Conservation (phyloP, 2,113 vertebrate genomes). For the Nibea coibor region DNA sequence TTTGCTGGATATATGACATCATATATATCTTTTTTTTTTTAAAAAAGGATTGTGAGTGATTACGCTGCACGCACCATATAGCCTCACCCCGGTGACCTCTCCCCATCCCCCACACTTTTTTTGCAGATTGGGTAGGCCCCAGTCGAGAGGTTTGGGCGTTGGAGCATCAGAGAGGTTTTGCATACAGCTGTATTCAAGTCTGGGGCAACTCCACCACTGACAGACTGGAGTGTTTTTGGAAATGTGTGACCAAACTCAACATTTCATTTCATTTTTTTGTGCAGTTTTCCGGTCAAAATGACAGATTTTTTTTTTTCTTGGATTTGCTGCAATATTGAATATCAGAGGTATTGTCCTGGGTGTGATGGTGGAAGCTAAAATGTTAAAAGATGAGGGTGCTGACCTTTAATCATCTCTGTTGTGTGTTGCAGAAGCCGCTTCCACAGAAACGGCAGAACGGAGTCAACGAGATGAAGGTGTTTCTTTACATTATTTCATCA, state of each 20-base stretch:
- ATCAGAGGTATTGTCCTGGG: neutral
- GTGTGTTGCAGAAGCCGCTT: conserved; percentile 26
- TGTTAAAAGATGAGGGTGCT: conserved; percentile 25
- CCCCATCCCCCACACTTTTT: conserved; percentile 52
- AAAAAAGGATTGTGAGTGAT: conserved; percentile 23
- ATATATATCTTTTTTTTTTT: neutral
- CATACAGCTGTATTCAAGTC: conserved; percentile 75
- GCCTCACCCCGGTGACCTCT: conserved; percentile 66
- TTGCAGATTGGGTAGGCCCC: conserved; percentile 61
- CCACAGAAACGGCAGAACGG: conserved; percentile 17
- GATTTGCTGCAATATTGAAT: neutral
- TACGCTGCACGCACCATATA: conserved; percentile 41
- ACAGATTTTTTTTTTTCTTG: neutral
- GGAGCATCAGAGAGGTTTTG: conserved; percentile 75
- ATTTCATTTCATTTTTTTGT: neutral
- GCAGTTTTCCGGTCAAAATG: conserved; percentile 4
- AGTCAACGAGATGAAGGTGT: conserved; percentile 19
- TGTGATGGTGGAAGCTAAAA: conserved; percentile 11
- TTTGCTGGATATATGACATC: neutral
- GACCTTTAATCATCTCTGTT: conserved; percentile 44
- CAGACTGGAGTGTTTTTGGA: neutral
- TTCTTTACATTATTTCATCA: conserved; percentile 28
- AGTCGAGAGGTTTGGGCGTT: conserved; percentile 70
- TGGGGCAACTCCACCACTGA: conserved; percentile 19
- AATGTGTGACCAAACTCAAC: neutral